These are phyloP conservation scores for Micronisus gabar DNA, from an alignment of 2,113 vertebrate species.

Conservation along the genomic window DNA sequence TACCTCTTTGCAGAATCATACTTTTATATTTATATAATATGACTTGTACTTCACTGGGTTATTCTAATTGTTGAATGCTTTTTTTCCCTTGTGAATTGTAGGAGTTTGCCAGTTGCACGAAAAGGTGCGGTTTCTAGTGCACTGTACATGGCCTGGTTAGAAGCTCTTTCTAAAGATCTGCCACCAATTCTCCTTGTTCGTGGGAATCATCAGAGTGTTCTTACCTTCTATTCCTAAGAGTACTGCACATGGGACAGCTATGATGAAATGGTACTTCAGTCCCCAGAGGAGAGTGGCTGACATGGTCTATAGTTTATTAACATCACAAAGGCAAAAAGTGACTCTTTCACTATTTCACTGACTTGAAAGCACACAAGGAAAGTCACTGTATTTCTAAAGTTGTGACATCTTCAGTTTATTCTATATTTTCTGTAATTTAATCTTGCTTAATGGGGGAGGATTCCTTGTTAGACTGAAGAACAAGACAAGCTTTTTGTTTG, in stretches of 20 bases:
- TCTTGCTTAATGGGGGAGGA: constrained; percentile 70
- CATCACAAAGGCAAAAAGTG: constrained; percentile 73
- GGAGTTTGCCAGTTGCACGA: constrained; percentile 94
- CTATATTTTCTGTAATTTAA: constrained; percentile 71
- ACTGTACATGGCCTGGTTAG: constrained; percentile 97
- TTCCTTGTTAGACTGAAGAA: constrained; percentile 74
- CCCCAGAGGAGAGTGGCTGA: constrained; percentile 63
- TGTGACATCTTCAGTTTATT: constrained; percentile 72
- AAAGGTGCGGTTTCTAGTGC: constrained; percentile 94
- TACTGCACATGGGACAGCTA: neutral
- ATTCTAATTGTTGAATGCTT: neutral
- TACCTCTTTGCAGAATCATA: neutral
- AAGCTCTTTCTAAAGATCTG: constrained; percentile 90
- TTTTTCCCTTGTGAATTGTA: constrained; percentile 39
- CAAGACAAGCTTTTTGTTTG: constrained; percentile 78
- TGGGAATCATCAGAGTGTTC: constrained; percentile 98
- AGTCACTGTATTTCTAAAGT: constrained; percentile 69
- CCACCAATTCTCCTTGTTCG: constrained; percentile 93
- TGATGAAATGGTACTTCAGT: constrained; percentile 69
- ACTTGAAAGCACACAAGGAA: constrained; percentile 81
- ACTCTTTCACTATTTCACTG: constrained; percentile 76
- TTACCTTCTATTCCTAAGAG: constrained; percentile 96
- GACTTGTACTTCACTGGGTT: neutral
- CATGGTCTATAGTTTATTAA: constrained; percentile 44
- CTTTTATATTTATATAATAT: neutral